Percentiles rank a stretch among this genome's conserved stretches.
Conservation (phyloP, 2,888 invertebrate species). For the Acanthococcus lagerstroemiae region DNA sequence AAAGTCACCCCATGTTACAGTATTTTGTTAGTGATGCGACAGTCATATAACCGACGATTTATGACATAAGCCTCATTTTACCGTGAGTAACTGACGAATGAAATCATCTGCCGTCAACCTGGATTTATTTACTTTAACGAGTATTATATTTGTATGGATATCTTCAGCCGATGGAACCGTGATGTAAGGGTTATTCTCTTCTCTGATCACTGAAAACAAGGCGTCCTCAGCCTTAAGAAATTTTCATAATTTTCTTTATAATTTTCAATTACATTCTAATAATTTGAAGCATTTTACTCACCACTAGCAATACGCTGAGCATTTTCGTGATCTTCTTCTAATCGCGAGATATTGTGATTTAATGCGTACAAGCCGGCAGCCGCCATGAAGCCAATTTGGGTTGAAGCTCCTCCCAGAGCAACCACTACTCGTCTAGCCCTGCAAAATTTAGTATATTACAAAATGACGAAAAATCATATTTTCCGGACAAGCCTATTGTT, state of each 20-base stretch:
- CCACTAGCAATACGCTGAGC: conserved; percentile 58
- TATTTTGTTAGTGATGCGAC: too few relatives aligned
- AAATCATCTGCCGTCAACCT: conserved; percentile 17
- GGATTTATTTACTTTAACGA: conserved; percentile 11
- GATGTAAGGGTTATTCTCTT: conserved; percentile 51
- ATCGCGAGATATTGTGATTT: conserved; percentile 61
- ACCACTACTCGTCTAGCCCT: conserved; percentile 75
- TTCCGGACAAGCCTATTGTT: too few relatives aligned
- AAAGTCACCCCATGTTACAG: too few relatives aligned
- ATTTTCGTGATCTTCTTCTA: conserved; percentile 64
- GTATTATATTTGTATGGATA: conserved; percentile 56
- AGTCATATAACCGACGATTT: too few relatives aligned
- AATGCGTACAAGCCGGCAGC: conserved; percentile 79
- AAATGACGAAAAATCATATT: too few relatives aligned
- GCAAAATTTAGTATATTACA: too few relatives aligned
- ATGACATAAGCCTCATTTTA: too few relatives aligned
- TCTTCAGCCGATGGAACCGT: conserved; percentile 49
- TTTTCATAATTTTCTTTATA: neutral
- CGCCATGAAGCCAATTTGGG: conserved; percentile 82
- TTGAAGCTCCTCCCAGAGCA: conserved; percentile 86
- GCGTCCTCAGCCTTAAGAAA: too few relatives aligned
- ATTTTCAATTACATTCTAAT: neutral
- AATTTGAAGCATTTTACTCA: conserved; percentile 39
- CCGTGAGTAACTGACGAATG: conserved; percentile 1
- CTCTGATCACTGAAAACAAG: conserved; percentile 36